phyloP scores from a whole-genome alignment of 2,888 invertebrate genomes.

The Dicyrtoma fusca region DNA sequence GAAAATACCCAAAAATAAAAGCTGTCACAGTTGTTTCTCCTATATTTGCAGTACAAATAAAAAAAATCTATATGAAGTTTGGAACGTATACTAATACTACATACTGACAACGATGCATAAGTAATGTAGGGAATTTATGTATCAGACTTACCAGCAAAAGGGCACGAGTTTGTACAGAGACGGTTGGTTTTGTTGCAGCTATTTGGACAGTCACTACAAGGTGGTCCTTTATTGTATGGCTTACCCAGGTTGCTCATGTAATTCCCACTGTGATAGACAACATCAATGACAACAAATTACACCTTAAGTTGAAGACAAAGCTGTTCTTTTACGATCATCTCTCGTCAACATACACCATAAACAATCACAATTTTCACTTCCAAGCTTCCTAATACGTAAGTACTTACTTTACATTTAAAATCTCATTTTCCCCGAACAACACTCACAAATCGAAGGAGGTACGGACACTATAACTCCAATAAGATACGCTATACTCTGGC shows the following conservation, averaged over 20 bases:
- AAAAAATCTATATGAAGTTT: no score
- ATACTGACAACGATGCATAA: no score
- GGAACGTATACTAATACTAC: no score
- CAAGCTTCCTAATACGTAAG: neutral
- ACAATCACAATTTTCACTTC: neutral
- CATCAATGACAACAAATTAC: constrained; percentile 17
- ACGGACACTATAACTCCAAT: no score
- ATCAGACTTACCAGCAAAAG: constrained; percentile 61
- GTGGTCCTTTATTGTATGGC: constrained; percentile 68
- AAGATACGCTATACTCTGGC: no score
- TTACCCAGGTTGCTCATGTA: constrained; percentile 66
- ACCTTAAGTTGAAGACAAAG: neutral
- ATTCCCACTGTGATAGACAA: constrained; percentile 68
- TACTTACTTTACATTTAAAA: neutral
- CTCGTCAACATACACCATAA: constrained; percentile 1
- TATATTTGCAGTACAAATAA: neutral
- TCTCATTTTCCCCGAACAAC: neutral
- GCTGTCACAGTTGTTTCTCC: neutral
- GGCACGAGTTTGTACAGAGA: constrained; percentile 76
- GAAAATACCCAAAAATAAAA: constrained; percentile 1
- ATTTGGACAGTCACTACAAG: constrained; percentile 70
- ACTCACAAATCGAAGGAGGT: neutral
- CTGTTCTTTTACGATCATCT: neutral
- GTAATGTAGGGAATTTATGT: no score
- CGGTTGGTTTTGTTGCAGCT: constrained; percentile 67